Evolutionary conservation across 2,888 invertebrate genomes (phyloP), one percentile per base, ranked within the genome.

Genomic region (Rhyacophila evoluta): DNA sequence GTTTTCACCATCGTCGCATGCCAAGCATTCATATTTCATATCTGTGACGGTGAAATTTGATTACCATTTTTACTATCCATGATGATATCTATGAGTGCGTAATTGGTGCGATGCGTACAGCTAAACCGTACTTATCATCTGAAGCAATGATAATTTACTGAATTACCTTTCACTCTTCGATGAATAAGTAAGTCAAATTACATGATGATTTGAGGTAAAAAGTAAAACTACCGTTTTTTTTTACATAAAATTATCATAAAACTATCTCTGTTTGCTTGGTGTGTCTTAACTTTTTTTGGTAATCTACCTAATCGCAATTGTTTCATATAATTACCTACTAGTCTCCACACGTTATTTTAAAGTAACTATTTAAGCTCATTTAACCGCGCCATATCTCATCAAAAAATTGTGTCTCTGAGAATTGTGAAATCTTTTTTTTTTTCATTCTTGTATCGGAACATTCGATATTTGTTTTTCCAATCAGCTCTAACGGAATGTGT

Each of bases 181-280:
- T 55, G 55, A 55, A 55, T 55, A 55, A 55, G 55, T 55, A 55
- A 55, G 55, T 25, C 55, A 55, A 55, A 55, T 55, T 55, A 55
- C 25, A 55, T 55, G 55, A 55, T 55, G 55, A 55, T 55, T 55
- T 55, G 55, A 55, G 6, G 55, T 55, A 55, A 55, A 55, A 55
- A 55, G 55, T 55, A 55, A 55, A 55, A 55, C 25, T 55, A 55
- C 55, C 55, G 55, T 55, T 55, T 55, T 33, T n/a, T n/a, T 55
- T 55, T 25, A 25, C 55, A 55, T 25, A 55, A 55, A 39, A 25
- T 15, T 41, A 41, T 19, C 15, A 41, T 41, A 41, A 41, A 10
- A 25, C 39, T 39, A 12, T 39, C 15, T n/a, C 41, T 19, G 41
- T 15, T 41, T 33, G 29, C 6, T 33, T 6, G 6, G 41, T 15